phyloP scores from a whole-genome alignment of 2,888 invertebrate genomes.

The Spisula subtruncata region DNA sequence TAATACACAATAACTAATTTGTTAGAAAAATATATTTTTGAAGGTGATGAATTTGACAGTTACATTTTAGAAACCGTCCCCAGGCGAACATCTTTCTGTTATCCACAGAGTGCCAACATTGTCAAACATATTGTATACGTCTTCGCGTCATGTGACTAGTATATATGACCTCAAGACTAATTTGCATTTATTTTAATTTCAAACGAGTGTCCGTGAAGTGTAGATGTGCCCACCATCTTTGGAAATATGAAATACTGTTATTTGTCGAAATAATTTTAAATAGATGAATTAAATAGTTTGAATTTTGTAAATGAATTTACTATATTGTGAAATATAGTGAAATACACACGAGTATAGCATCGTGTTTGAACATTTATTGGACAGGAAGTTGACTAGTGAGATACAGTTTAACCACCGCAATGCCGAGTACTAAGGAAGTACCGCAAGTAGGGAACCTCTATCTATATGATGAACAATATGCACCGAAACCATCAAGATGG shows the following conservation, averaged over 20 bases:
- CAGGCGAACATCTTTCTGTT: not conserved
- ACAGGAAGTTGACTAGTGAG: not conserved
- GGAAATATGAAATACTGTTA: not conserved
- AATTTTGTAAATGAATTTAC: not conserved
- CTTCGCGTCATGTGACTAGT: conserved; percentile 6
- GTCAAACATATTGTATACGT: not conserved
- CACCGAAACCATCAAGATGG: conserved; percentile 53
- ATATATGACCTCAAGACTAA: conserved; percentile 34
- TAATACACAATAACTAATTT: conserved; percentile 27
- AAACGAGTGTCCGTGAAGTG: not conserved
- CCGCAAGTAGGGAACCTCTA: conserved; percentile 72
- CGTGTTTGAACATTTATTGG: not conserved
- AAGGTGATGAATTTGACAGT: conserved; percentile 45
- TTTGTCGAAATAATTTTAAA: not conserved
- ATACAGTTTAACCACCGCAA: conserved; percentile 9
- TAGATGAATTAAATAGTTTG: too few relatives aligned
- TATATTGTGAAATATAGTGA: too few relatives aligned
- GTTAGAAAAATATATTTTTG: conserved; percentile 16
- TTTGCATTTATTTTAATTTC: conserved; percentile 27
- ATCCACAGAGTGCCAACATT: not conserved
- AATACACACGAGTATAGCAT: not conserved
- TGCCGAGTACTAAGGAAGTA: conserved; percentile 63
- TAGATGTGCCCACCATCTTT: not conserved
- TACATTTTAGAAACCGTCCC: conserved; percentile 22
- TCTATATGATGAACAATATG: conserved; percentile 66